A percentile compares a stretch with the other conserved stretches of the same genome.
phyloP scores from a whole-genome alignment of 2,888 invertebrate genomes.

The Drosophila koepferae region DNA sequence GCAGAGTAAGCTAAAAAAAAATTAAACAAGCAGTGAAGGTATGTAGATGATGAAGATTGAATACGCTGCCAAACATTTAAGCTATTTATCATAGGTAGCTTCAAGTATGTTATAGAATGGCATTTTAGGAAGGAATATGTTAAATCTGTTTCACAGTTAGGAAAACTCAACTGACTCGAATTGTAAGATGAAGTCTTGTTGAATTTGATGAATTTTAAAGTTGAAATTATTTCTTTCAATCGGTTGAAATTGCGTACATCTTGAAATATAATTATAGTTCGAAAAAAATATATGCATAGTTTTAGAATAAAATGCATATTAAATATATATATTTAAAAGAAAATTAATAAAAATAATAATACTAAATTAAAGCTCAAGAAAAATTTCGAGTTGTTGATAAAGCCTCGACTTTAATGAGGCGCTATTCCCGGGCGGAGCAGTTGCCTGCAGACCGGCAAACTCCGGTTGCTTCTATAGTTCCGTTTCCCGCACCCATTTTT shows the following conservation, averaged over 20 bases:
- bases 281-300: neutral
- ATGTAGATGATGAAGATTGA: slow-evolving; percentile 1
- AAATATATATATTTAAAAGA: neutral
- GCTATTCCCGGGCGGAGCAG: too few relatives aligned
- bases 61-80: neutral
- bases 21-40: slow-evolving; percentile 1
- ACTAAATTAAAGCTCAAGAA: neutral
- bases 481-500: neutral
- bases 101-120: neutral
- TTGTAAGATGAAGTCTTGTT: neutral
- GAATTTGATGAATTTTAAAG: neutral
- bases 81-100: neutral
- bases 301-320: neutral
- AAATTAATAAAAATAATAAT: slow-evolving; percentile 16
- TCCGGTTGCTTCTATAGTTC: neutral
- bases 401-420: slow-evolving; percentile 46
- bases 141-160: neutral
- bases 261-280: neutral
- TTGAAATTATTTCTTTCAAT: neutral
- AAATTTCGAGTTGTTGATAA: slow-evolving; percentile 20
- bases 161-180: neutral
- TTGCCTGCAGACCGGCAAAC: too few relatives aligned
- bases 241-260: neutral
- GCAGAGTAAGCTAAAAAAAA: slow-evolving; percentile 54
- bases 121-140: slow-evolving; percentile 6